A percentile compares a stretch with the other conserved stretches of the same genome.
Conservation (phyloP, 2,888 invertebrate genomes). For the Lissonota sp. region DNA sequence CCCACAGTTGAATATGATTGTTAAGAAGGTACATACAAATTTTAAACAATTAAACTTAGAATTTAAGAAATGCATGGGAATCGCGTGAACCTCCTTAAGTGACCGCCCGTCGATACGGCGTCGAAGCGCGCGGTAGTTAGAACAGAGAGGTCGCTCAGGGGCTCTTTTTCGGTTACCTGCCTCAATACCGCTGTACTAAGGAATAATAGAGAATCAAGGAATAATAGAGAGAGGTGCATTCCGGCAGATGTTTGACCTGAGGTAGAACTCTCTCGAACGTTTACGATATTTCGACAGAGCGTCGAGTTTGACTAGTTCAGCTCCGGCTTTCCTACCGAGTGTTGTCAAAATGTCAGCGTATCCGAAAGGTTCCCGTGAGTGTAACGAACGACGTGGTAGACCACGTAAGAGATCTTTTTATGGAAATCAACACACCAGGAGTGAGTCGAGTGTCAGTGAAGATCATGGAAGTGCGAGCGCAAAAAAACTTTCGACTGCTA, state of each 20-base stretch:
- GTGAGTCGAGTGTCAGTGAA: slow-evolving; percentile 35
- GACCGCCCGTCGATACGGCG: slow-evolving; percentile 12
- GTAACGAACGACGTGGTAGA: slow-evolving; percentile 26
- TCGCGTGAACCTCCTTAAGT: too few species aligned
- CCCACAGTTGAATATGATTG: slow-evolving; percentile 36
- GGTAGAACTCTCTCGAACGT: slow-evolving; percentile 49
- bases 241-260: slow-evolving; percentile 33
- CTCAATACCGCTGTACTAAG: slow-evolving; percentile 23
- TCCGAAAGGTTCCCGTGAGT: slow-evolving; percentile 47
- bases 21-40: too few species aligned
- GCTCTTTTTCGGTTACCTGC: slow-evolving; percentile 5
- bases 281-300: slow-evolving; percentile 51
- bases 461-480: slow-evolving; percentile 22
- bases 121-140: slow-evolving; percentile 23
- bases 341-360: slow-evolving; percentile 50
- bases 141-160: slow-evolving; percentile 17
- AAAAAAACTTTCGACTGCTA: background rate
- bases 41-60: too few species aligned
- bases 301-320: slow-evolving; percentile 41
- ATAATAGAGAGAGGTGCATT: slow-evolving; percentile 22
- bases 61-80: too few species aligned
- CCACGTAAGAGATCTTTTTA: slow-evolving; percentile 35
- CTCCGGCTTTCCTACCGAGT: slow-evolving; percentile 39
- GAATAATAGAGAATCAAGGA: slow-evolving; percentile 33
- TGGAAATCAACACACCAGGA: slow-evolving; percentile 35